A percentile compares a stretch with the other conserved stretches of the same genome.
These are phyloP conservation scores for Hypocryptadius cinnamomeus DNA, from an alignment of 2,113 vertebrate genomes.

Conservation along the genomic window DNA sequence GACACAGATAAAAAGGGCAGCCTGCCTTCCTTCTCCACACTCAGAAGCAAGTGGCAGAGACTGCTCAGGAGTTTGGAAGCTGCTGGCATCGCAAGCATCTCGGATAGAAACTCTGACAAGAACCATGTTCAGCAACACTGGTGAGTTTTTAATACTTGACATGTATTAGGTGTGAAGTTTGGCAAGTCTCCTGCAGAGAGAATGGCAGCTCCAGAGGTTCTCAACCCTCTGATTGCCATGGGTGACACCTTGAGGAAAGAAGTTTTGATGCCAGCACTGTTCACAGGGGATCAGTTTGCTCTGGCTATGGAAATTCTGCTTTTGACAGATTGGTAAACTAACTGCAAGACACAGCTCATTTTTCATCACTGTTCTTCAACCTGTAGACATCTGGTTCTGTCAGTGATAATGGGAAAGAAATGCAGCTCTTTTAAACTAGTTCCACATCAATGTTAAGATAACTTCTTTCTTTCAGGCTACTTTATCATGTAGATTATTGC, in stretches of 20 bases:
- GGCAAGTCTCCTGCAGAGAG: neutral
- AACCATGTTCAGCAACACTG: neutral
- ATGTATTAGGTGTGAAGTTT: neutral
- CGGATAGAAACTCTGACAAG: neutral
- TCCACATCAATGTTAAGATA: neutral
- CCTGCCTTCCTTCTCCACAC: neutral
- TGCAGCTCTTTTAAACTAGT: neutral
- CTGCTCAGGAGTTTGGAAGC: constrained; percentile 8
- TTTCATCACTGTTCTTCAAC: neutral
- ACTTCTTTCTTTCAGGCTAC: neutral
- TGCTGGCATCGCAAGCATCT: neutral
- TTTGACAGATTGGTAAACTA: neutral
- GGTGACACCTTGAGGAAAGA: neutral
- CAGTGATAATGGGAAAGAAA: neutral
- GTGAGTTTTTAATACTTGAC: neutral
- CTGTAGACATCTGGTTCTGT: neutral
- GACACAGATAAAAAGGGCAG: constrained; percentile 52
- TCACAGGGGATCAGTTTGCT: neutral
- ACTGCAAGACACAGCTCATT: neutral
- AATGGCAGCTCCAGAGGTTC: neutral
- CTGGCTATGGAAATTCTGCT: neutral
- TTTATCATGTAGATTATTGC: neutral
- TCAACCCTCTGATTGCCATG: neutral
- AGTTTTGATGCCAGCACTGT: accelerated
- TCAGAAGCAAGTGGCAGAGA: neutral